A percentile compares a stretch with the other conserved stretches of the same genome.
Conservation (phyloP, 2,113 vertebrate genomes). For the Fukomys damarensis region DNA sequence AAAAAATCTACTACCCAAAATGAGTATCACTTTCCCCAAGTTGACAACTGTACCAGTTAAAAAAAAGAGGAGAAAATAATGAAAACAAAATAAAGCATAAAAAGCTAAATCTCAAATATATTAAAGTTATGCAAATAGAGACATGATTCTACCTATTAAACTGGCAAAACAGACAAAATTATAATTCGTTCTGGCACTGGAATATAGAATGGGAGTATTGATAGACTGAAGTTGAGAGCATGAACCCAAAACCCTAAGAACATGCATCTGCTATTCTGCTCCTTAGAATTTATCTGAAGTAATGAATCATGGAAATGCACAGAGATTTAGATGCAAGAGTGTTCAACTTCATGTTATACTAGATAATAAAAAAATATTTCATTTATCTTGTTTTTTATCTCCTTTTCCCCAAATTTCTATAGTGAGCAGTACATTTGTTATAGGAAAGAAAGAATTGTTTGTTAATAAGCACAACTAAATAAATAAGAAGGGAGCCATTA, state of each 20-base stretch:
- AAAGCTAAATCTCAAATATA: constrained; percentile 6
- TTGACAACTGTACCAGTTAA: neutral
- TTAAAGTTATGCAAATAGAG: neutral
- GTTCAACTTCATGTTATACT: neutral
- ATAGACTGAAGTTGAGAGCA: neutral
- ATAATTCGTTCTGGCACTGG: neutral
- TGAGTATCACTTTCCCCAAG: neutral
- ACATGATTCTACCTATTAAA: neutral
- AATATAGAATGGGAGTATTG: neutral
- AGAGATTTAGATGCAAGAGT: neutral
- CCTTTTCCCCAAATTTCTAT: neutral
- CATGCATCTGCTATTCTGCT: neutral
- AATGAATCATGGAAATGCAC: neutral
- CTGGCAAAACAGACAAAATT: neutral
- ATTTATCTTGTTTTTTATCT: neutral
- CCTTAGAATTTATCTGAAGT: neutral
- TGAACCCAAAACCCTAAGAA: neutral
- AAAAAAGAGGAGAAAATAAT: neutral
- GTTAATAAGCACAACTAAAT: neutral
- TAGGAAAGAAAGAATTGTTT: neutral
- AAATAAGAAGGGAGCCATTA: neutral
- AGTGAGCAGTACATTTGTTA: neutral
- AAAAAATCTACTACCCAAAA: neutral
- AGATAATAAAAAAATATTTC: neutral
- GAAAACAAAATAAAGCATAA: neutral